Base-by-base conservation (phyloP, 1,140 invertebrate genomes). In the Drosophila kurseongensis region DNA sequence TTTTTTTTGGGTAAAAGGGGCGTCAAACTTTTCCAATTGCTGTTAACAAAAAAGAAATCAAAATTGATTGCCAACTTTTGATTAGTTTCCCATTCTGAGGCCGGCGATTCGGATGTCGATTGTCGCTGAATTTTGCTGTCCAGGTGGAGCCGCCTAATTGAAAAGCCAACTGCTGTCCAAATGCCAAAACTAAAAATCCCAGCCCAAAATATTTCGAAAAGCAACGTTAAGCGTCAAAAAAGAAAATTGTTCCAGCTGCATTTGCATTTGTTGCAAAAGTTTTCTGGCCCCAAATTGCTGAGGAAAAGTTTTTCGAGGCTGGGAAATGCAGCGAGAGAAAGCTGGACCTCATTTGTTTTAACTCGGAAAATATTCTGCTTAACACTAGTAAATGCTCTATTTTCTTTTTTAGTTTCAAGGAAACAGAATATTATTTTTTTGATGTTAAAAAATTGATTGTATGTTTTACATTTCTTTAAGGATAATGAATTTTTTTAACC, bases 1-100 rank as follows among this genome's bases (percentile, higher is more conserved):
- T 27, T 18, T 9, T 29, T 42, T 29, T 16, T 5, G 23, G 14
- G 6, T 16, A 4, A 5, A 23, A 9, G 52, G 2, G 13, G 16
- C 35, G 18, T n/a, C 16, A 69, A 76, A 76, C 68, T 74, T 74
- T 74, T 74, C 50, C 57, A 74, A 74, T 74, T 74, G 69, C 57
- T 63, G 71, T 63, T 74, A 74, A 68, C 67, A 71, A 69, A 57
- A 69, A 50, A 68, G 42, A 48, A 56, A 71, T 69, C 66, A 67
- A 66, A 76, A 76, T 76, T 76, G 73, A 76, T 76, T 60, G 74
- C 55, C 63, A 76, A 76, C 73, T 76, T 76, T 75, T 75, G 52
- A 66, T 75, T 75, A 75, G 52, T 75, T 57, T 58, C 58, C 32
- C 59, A 57, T 32, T 75, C 75, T 18, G 41, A 51, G 48, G 44